Evolutionary conservation across 1,140 invertebrate species (phyloP), one percentile per base, ranked within the genome.

Genomic region (Rhagoletis zephyria): DNA sequence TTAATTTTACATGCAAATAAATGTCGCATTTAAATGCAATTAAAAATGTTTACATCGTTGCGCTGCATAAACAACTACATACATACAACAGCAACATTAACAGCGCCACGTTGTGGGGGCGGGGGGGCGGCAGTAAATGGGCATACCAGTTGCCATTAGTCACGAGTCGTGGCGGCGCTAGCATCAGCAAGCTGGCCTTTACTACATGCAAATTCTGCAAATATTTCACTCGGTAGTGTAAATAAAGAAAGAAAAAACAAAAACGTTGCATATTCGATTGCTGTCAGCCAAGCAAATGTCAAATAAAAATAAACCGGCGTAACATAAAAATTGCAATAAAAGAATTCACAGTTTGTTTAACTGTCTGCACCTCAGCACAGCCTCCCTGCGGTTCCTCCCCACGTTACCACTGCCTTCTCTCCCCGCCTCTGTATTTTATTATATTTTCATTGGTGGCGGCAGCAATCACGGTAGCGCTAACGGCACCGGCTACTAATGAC

Each of bases 11-110:
- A 92, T 89, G 90, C 90, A 92, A 92, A 92, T 92, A 92, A 92
- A 92, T 92, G 91, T 92, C 89, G 91, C 91, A 92, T 92, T 92
- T 92, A 92, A 92, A 92, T 92, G 91, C 91, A 92, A 92, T 92
- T 92, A 92, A 92, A 92, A 92, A 88, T 91, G 91, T 92, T 92
- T 92, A 92, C 90, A 89, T 88, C 89, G 59, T 16, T 85, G 85
- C 60, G 42, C 60, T 61, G 45, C 30, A 85, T 12, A 63, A 63
- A 85, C 85, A 85, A 19, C 59, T 14, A 63, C 81, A 81, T 30
- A 30, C 30, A 30, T 30, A 48, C 2, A 45, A 12, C 16, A n/a
- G n/a, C 64, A 67, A 67, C 64, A 67, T 10, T 48, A 74, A 74
- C 67, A 74, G n/a, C 16, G n/a, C 7, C 64, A 74, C 30, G 63